Conservation (phyloP, 2,888 invertebrate species). For the Sinohyriopsis cumingii region DNA sequence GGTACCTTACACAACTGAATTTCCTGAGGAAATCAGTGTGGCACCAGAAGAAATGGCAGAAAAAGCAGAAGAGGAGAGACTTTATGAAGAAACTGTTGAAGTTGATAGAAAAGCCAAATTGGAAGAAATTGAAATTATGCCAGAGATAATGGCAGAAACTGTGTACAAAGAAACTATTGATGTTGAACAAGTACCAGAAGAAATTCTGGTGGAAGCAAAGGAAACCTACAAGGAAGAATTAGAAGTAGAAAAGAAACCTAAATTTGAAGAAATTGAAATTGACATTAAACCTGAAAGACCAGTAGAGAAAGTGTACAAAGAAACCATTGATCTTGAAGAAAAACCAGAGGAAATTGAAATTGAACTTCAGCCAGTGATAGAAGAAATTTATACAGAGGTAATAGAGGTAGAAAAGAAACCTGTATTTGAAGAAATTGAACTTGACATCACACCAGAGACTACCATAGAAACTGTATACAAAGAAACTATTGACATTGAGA, state of each 20-base stretch:
- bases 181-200: too few species aligned
- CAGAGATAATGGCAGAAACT: too few species aligned
- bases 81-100: slow-evolving; percentile 5
- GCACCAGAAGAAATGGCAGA: slow-evolving; percentile 1
- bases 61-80: not conserved
- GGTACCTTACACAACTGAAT: slow-evolving; percentile 5
- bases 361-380: too few species aligned
- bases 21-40: slow-evolving; percentile 11
- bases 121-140: too few species aligned
- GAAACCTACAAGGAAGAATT: not conserved
- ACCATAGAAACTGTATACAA: slow-evolving; percentile 9
- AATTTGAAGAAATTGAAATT: too few species aligned
- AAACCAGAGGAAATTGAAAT: too few species aligned
- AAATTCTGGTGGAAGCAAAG: too few species aligned
- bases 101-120: slow-evolving; percentile 1
- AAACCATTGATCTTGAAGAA: too few species aligned
- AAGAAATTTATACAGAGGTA: too few species aligned
- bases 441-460: slow-evolving; percentile 9
- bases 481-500: slow-evolving; percentile 14
- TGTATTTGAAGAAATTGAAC: slow-evolving; percentile 9
- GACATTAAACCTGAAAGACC: too few species aligned
- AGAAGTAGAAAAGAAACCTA: not conserved
- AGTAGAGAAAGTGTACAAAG: too few species aligned
- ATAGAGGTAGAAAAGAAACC: slow-evolving; percentile 12
- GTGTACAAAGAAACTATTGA: too few species aligned